Evolutionary conservation across 2,113 vertebrate genomes (phyloP).

Genomic region (Anarrhichthys ocellatus): DNA sequence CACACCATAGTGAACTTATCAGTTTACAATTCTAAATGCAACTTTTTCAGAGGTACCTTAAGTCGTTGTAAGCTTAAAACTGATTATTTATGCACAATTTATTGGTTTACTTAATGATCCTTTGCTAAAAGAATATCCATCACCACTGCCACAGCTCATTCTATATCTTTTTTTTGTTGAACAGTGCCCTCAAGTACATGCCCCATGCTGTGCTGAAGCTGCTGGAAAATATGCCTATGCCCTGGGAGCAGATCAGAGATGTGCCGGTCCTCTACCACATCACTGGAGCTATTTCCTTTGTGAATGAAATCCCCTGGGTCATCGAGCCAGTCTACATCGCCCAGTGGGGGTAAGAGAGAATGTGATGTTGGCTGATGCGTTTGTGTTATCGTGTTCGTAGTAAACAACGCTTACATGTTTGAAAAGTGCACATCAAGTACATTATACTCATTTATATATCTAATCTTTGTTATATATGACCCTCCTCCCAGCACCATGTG

Average conservation of each 20-base stretch:
- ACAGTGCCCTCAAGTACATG: conserved; percentile 98
- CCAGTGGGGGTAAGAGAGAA: conserved; percentile 93
- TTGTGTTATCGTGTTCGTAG: not conserved
- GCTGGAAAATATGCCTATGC: conserved; percentile 99
- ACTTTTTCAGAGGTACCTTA: not conserved
- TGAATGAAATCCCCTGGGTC: conserved; percentile 99
- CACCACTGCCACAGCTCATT: not conserved
- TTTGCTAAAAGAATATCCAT: not conserved
- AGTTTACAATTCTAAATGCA: not conserved
- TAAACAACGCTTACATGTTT: not conserved
- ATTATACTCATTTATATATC: not conserved
- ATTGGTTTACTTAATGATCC: not conserved
- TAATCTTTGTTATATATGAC: not conserved
- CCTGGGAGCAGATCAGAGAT: conserved; percentile 98
- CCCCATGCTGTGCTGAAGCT: conserved; percentile 98
- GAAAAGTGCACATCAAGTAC: not conserved
- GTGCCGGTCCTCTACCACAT: conserved; percentile 98
- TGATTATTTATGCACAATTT: not conserved
- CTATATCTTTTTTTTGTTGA: not conserved
- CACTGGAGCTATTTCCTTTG: conserved; percentile 98
- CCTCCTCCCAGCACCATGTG: conserved; percentile 91
- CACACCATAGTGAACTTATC: accelerated
- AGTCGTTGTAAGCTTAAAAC: not conserved
- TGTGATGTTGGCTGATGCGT: not conserved
- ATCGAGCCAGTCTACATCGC: conserved; percentile 98